Conservation (phyloP, 1,140 invertebrate genomes). For the Pristionchus pacificus region DNA sequence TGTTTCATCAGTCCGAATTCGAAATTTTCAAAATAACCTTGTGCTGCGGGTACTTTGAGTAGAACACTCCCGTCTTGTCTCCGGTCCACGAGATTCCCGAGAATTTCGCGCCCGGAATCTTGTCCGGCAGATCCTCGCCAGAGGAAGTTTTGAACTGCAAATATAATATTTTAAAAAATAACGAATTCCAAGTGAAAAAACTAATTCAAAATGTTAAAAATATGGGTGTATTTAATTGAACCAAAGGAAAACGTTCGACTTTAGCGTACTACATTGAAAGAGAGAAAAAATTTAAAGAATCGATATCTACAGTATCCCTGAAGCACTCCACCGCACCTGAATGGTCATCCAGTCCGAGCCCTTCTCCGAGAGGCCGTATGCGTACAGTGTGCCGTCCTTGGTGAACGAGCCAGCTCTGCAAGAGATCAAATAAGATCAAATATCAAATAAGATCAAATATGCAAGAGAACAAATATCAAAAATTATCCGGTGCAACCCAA, state of each 20-base stretch:
- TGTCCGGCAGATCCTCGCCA: slow-evolving; percentile 79
- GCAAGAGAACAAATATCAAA: too few species aligned
- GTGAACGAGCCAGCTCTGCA: slow-evolving; percentile 72
- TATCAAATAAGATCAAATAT: too few species aligned
- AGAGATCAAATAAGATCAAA: too few species aligned
- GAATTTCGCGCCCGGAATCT: slow-evolving; percentile 84
- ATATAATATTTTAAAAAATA: slow-evolving; percentile 66
- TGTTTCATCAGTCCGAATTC: background rate
- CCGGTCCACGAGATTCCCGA: slow-evolving; percentile 86
- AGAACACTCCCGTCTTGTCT: slow-evolving; percentile 90
- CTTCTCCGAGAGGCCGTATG: slow-evolving; percentile 80
- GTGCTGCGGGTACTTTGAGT: slow-evolving; percentile 67
- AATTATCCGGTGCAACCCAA: too few species aligned
- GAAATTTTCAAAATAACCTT: slow-evolving; percentile 19
- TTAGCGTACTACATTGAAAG: too few species aligned
- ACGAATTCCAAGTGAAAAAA: background rate
- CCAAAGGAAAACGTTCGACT: too few species aligned
- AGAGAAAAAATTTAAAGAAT: too few species aligned
- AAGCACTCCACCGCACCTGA: slow-evolving; percentile 57
- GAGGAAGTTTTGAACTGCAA: slow-evolving; percentile 62
- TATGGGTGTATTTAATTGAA: too few species aligned
- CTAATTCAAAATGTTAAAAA: slow-evolving; percentile 45
- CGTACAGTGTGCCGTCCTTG: slow-evolving; percentile 81
- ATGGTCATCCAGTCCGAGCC: slow-evolving; percentile 82
- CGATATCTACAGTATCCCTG: too few species aligned